Conservation (phyloP, 1,140 invertebrate genomes). For the Pogonus chalceus region DNA sequence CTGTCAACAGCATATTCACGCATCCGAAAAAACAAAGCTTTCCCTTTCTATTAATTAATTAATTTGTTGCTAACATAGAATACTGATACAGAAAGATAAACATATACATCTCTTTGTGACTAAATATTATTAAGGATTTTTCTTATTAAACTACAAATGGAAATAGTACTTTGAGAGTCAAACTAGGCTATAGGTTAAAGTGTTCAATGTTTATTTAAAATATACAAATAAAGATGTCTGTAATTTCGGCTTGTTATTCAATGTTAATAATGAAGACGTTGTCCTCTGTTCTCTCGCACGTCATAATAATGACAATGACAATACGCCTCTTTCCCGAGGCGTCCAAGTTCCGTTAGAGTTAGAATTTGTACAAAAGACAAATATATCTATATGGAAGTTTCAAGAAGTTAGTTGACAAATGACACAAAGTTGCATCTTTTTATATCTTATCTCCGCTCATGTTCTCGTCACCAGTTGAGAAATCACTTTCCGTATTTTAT, state of each 20-base stretch:
- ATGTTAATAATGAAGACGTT: too few species aligned
- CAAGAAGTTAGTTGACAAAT: conserved; percentile 6
- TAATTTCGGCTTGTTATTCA: too few species aligned
- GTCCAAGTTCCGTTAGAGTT: not conserved
- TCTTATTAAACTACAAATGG: too few species aligned
- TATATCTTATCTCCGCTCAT: not conserved
- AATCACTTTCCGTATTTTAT: conserved; percentile 4
- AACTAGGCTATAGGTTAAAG: too few species aligned
- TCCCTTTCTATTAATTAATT: not conserved
- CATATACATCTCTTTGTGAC: too few species aligned
- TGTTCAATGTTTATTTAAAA: too few species aligned
- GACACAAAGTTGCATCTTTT: conserved; percentile 3
- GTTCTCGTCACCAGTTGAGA: not conserved
- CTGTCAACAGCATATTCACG: not conserved
- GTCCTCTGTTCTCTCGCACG: too few species aligned
- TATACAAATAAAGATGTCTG: too few species aligned
- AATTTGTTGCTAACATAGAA: not conserved
- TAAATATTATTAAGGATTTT: too few species aligned
- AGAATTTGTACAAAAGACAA: not conserved
- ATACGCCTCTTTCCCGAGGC: not conserved
- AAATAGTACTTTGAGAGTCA: too few species aligned
- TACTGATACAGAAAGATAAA: not conserved
- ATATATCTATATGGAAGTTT: conserved; percentile 4
- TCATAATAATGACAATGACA: too few species aligned
- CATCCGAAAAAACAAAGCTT: not conserved